These are phyloP conservation scores for Clarias pachynema DNA, from an alignment of 2,797 vertebrate genomes.

Conservation along the genomic window DNA sequence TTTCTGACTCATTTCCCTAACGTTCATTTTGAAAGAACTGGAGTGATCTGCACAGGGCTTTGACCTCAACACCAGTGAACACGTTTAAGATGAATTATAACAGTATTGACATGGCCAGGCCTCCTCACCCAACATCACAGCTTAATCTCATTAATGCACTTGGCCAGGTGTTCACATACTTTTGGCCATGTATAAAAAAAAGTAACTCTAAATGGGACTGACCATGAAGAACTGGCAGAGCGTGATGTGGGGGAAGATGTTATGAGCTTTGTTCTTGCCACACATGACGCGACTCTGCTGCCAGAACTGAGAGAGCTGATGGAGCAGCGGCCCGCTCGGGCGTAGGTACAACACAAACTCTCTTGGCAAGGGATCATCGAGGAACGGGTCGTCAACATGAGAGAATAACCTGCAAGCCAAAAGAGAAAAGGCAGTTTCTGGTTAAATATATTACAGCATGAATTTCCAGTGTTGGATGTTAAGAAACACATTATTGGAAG, in stretches of 20 bases:
- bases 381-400: constrained; percentile 93
- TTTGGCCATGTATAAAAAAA: not conserved
- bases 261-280: constrained; percentile 98
- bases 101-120: too few species aligned
- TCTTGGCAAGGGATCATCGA: constrained; percentile 91
- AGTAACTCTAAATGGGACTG: constrained; percentile 54
- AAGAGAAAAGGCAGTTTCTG: not conserved
- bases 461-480: not conserved
- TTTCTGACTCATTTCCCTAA: not conserved
- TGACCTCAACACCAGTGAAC: not conserved
- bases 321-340: constrained; percentile 89
- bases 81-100: not conserved
- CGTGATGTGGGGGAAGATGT: constrained; percentile 98
- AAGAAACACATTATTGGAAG: not conserved
- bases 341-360: constrained; percentile 97
- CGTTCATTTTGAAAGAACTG: not conserved
- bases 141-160: not conserved
- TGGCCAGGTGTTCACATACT: not conserved
- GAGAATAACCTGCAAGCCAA: constrained; percentile 88
- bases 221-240: constrained; percentile 99
- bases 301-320: constrained; percentile 96
- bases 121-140: not conserved
- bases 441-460: not conserved
- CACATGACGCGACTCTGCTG: constrained; percentile 93
- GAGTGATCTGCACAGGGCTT: not conserved